These are phyloP conservation scores for Heterochromis multidens DNA, from an alignment of 2,113 vertebrate species.

Conservation along the genomic window DNA sequence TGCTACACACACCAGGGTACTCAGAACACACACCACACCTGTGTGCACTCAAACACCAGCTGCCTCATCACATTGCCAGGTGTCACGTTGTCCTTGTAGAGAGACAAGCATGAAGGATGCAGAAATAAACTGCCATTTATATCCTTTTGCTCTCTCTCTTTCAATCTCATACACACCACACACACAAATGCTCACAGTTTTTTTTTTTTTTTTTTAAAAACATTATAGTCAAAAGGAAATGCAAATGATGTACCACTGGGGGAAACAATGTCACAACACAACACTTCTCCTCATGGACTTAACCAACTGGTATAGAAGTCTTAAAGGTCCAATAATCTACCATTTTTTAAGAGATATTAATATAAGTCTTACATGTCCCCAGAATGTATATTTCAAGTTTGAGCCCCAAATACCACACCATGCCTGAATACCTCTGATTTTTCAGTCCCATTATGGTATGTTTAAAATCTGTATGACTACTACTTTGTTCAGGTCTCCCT, in stretches of 20 bases:
- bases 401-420: not conserved
- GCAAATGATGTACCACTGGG: conserved; percentile 1
- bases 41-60: conserved; percentile 39
- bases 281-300: not conserved
- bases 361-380: not conserved
- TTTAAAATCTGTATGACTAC: too few relatives aligned
- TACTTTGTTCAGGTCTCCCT: too few relatives aligned
- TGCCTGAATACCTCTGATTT: not conserved
- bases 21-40: conserved; percentile 25
- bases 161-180: not conserved
- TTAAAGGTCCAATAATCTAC: not conserved
- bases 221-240: conserved; percentile 10
- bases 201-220: not conserved
- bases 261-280: not conserved
- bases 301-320: not conserved
- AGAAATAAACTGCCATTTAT: conserved; percentile 18
- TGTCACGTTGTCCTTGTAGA: conserved; percentile 55
- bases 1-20: not conserved
- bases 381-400: not conserved
- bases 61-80: conserved; percentile 44
- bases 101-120: conserved; percentile 46
- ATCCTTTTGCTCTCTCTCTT: not conserved
- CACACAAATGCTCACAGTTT: not conserved
- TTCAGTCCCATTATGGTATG: not conserved
- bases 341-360: not conserved